phyloP scores from a whole-genome alignment of 2,113 vertebrate genomes.

The Ictidomys tridecemlineatus region DNA sequence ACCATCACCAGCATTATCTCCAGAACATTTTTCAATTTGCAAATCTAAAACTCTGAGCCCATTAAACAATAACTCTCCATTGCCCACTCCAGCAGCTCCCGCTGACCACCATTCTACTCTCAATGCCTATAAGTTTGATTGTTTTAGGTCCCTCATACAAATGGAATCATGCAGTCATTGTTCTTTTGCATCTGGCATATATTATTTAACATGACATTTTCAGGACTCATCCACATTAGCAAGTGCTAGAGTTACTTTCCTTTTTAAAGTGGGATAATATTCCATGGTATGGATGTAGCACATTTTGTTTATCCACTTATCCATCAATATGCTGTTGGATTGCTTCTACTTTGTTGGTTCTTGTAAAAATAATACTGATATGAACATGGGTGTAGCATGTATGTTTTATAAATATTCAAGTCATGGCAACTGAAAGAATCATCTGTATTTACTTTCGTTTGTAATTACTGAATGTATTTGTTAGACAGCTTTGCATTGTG shows the following conservation, averaged over 20 bases:
- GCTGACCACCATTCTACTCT: background rate
- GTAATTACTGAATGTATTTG: background rate
- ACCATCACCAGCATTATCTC: background rate
- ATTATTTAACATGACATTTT: background rate
- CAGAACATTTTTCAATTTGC: background rate
- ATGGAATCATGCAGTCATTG: background rate
- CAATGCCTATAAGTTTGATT: background rate
- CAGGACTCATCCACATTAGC: background rate
- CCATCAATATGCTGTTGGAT: background rate
- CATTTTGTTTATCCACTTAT: background rate
- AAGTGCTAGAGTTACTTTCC: background rate
- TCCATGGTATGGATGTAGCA: background rate
- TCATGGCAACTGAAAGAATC: background rate
- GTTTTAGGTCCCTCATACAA: background rate
- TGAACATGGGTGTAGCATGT: background rate
- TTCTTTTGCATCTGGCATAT: background rate
- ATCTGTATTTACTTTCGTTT: slow-evolving; percentile 4
- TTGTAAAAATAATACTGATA: background rate
- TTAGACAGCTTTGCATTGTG: too few species aligned
- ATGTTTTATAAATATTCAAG: background rate
- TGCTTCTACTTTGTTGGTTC: background rate
- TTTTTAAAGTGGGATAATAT: background rate
- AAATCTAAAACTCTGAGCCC: background rate
- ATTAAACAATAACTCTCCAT: background rate
- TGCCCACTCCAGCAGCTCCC: background rate